Evolutionary conservation across 2,888 invertebrate species (phyloP), one percentile per base, ranked within the genome.

Genomic region (Temnothorax rugatulus): DNA sequence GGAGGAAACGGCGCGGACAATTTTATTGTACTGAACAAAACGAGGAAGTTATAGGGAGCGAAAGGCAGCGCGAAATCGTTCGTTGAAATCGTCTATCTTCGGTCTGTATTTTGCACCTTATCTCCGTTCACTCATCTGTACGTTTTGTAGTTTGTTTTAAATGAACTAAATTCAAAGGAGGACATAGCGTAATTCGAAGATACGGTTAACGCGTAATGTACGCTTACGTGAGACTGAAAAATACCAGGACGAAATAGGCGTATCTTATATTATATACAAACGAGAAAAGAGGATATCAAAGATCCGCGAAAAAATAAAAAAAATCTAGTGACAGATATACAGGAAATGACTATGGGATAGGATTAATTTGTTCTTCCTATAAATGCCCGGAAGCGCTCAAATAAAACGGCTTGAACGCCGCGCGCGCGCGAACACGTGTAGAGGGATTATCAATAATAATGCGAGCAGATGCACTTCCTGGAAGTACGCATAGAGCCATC

Each of bases 171-270:
- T 29, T 29, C 29, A 29, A 76, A 54, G 9, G 4, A 64, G 4
- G 15, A 3, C 4, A 21, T 25, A 4, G 71, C 75, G 59, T 87
- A 87, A 88, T 86, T 88, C 83, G 83, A 88, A 90, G 84, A 86
- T 86, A 86, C 85, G 76, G 73, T 84, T 87, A 85, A 87, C 79
- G 84, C 85, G 71, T 85, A 84, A 89, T 83, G 83, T 83, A 84
- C 64, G 84, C 83, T 82, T 84, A 84, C 84, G 54, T 71, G 47
- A 52, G 29, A 41, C 68, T 84, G 79, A 54, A 87, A 87, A 85
- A 84, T 82, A 81, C 79, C 81, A 79, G 64, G 75, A 64, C 34
- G 34, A 34, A 34, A 34, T 34, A 34, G 34, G 34, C 34, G 34
- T 34, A 34, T 68, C 9, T 63, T 38, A 11, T 69, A 52, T 82